These are phyloP conservation scores for Hycleus cichorii DNA, from an alignment of 1,140 invertebrate species.

Conservation along the genomic window DNA sequence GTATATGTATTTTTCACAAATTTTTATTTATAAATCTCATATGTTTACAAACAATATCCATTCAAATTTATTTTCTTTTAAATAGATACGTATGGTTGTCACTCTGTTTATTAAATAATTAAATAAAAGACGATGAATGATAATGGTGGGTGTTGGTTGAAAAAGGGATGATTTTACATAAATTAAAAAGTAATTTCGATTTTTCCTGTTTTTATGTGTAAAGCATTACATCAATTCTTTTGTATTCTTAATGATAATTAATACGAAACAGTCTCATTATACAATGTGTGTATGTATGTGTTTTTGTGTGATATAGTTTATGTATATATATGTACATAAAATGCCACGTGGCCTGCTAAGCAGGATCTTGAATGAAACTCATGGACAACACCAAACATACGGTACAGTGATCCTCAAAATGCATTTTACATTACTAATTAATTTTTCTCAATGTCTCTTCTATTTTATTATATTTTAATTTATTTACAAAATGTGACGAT, in stretches of 20 bases:
- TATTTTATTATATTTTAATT: conserved; percentile 7
- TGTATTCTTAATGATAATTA: conserved; percentile 2
- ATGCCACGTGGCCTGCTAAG: conserved; percentile 25
- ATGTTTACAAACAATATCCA: conserved; percentile 23
- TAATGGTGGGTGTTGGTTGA: background rate
- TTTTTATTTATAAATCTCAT: conserved; percentile 17
- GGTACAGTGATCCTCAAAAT: conserved; percentile 28
- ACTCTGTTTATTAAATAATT: background rate
- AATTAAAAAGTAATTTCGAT: background rate
- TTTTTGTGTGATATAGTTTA: conserved; percentile 6
- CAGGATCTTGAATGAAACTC: conserved; percentile 17
- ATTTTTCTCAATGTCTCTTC: no score
- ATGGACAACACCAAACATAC: conserved; percentile 37
- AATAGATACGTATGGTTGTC: conserved; percentile 24
- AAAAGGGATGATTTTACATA: background rate
- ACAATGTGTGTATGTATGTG: conserved; percentile 18
- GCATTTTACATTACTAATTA: background rate
- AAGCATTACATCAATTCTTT: conserved; percentile 14
- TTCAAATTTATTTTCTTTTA: background rate
- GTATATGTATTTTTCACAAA: conserved; percentile 8
- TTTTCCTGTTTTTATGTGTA: background rate
- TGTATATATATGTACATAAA: conserved; percentile 35
- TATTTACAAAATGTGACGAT: conserved; percentile 36
- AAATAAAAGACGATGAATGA: no score
- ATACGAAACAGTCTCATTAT: conserved; percentile 33